A percentile compares a stretch with the other conserved stretches of the same genome.
Conservation (phyloP, 2,888 invertebrate species). For the Agapetus fuscipes region DNA sequence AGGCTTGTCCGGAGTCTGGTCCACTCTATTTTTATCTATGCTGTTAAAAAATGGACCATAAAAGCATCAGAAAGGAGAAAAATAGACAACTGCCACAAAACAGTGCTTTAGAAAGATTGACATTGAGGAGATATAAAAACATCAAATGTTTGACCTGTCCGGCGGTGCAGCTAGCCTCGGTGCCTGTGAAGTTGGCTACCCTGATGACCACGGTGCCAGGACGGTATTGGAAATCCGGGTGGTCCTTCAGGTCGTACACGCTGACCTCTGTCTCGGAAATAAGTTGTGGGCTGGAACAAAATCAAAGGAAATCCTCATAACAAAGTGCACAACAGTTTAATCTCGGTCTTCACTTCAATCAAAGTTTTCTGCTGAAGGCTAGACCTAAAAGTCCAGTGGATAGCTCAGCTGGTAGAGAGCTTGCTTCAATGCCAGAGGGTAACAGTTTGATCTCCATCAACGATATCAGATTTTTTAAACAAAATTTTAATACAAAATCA, state of each 20-base stretch:
- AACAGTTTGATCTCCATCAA: too few species aligned
- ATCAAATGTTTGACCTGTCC: conserved; percentile 59
- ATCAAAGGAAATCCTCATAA: too few species aligned
- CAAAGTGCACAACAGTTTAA: too few species aligned
- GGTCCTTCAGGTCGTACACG: conserved; percentile 92
- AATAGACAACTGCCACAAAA: not conserved
- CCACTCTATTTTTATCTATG: too few species aligned
- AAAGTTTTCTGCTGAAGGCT: too few species aligned
- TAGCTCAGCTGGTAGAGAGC: too few species aligned
- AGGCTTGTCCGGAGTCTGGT: too few species aligned
- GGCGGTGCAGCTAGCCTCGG: conserved; percentile 63
- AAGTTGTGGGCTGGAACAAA: conserved; percentile 50
- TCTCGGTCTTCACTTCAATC: too few species aligned
- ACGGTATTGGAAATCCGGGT: conserved; percentile 87
- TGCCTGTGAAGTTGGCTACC: conserved; percentile 69
- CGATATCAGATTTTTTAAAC: too few species aligned
- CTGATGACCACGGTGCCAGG: conserved; percentile 86
- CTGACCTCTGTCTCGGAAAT: conserved; percentile 74
- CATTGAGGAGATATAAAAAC: not conserved
- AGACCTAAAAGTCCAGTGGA: too few species aligned
- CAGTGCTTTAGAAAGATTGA: not conserved
- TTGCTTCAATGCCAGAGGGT: too few species aligned
- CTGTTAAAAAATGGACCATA: not conserved
- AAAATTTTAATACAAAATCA: too few species aligned
- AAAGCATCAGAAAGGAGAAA: not conserved